Evolutionary conservation across 35 echinoderm and acorn worm genomes (phyloP), one percentile per base, ranked within the genome.

Genomic region (Patiria miniata): DNA sequence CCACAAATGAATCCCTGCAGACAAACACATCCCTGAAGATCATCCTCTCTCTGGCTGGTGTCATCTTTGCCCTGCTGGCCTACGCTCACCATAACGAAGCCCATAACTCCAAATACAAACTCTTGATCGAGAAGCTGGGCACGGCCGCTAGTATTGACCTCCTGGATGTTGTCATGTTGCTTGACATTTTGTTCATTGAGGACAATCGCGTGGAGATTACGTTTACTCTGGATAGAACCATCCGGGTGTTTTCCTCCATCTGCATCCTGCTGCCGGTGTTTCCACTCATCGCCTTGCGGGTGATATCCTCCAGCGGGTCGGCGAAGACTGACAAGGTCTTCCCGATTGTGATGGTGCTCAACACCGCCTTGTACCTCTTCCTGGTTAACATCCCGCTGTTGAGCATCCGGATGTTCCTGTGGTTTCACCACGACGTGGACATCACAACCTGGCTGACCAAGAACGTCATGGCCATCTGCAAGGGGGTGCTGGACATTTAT

Each of bases 391-490:
- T 97, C 17, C 95, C 95, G 30, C 78, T 97, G 39, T 88, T 97
- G 60, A 53, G 50, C 18, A 91, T 97, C 39, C 76, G 95, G 38
- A 65, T 89, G 34, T 82, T 83, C 56, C 82, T 97, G 16, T 97
- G 95, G 95, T 58, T 93, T 34, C 36, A 36, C 5, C 91, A 97
- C 77, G 87, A 93, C 56, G 76, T 88, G 10, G 91, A 97, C 68
- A 81, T 97, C 77, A 92, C 95, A 0, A 97, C 91, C 1, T 97
- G 93, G 60, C 83, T 97, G 30, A 97, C 95, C 36, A 97, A 97
- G 81, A 97, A 97, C 57, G 80, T 97, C 47, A 93, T 97, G 91
- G 78, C 79, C 42, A 69, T 97, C 18, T 86, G 90, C 21, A 86
- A 89, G 40, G 91, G 87, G 30, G 61, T 39, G 15, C 44, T 93